Evolutionary conservation across 2,888 invertebrate genomes (phyloP).

Genomic region (Lasioglossum vierecki): DNA sequence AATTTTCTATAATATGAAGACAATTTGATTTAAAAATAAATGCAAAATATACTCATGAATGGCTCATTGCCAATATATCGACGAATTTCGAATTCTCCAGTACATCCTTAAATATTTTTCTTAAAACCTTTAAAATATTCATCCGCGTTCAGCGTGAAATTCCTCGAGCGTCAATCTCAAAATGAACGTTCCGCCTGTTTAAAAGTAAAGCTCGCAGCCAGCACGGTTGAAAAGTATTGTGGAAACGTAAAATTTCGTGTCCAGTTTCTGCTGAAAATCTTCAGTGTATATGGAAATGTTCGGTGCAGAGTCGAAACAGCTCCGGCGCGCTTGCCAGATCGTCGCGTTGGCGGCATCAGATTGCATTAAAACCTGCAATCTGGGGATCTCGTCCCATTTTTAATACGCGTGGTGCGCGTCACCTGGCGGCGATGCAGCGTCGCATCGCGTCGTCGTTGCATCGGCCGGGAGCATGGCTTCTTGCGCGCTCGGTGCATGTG

Average conservation of each 20-base stretch:
- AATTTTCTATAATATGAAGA: too few species aligned
- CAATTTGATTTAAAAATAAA: too few species aligned
- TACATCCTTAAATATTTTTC: background rate
- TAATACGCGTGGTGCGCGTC: background rate
- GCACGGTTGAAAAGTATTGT: background rate
- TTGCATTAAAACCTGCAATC: background rate
- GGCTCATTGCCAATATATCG: too few species aligned
- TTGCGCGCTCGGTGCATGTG: slow-evolving; percentile 23
- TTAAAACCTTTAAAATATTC: background rate
- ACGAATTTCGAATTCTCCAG: too few species aligned
- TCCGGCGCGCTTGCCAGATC: background rate
- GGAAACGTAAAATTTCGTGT: background rate
- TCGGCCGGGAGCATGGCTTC: background rate
- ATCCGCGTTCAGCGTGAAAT: background rate
- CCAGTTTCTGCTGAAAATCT: background rate
- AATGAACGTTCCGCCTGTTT: background rate
- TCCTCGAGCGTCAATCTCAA: background rate
- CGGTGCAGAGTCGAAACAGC: background rate
- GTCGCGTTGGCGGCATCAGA: background rate
- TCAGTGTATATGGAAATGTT: background rate
- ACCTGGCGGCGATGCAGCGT: background rate
- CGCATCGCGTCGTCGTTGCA: background rate
- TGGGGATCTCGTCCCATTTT: background rate
- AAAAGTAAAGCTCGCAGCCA: background rate
- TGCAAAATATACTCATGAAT: too few species aligned